Evolutionary conservation across 1,140 invertebrate genomes (phyloP), one percentile per base, ranked within the genome.

Genomic region (Anoplophora glabripennis): DNA sequence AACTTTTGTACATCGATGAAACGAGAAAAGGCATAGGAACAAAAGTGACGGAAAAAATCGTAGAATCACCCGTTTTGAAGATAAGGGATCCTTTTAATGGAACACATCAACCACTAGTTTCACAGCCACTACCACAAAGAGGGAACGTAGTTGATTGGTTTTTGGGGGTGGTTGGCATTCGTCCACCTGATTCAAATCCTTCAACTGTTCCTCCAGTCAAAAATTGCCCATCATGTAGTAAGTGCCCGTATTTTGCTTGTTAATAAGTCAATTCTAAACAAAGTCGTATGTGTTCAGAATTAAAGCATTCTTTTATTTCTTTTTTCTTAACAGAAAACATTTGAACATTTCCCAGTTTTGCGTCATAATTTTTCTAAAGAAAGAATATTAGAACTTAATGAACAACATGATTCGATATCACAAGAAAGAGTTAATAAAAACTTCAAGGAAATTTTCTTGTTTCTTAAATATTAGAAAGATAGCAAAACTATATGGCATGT

Each of bases 131-230:
- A 17, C n/a, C 28, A 17, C 12, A 57, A 9, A 51, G 34, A 18
- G 28, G 11, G 11, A 63, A 66, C 52, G 58, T 73, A 8, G 54
- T 73, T 15, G 71, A 73, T 57, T 73, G 71, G 71, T 59, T 73
- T 46, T 58, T 73, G 33, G 68, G 67, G 10, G 40, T 66, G 1
- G 59, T 71, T 54, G 69, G 69, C 1, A 54, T 66, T 38, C 40
- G 45, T 5, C 49, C 56, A 40, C 61, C 63, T 14, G 15, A 58
- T n/a, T 44, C 49, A n/a, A 59, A 37, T 12, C 14, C 56, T 15
- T 38, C 58, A 9, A 10, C 35, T 37, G 14, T 34, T 12, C 15
- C 44, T 15, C 34, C 46, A 7, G 11, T 54, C 11, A 48, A 54
- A 35, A 54, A 66, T 12, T 74, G 72, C 47, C 55, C 63, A n/a